Evolutionary conservation across 2,113 vertebrate genomes (phyloP).

Genomic region (Anarhynchus alexandrinus): DNA sequence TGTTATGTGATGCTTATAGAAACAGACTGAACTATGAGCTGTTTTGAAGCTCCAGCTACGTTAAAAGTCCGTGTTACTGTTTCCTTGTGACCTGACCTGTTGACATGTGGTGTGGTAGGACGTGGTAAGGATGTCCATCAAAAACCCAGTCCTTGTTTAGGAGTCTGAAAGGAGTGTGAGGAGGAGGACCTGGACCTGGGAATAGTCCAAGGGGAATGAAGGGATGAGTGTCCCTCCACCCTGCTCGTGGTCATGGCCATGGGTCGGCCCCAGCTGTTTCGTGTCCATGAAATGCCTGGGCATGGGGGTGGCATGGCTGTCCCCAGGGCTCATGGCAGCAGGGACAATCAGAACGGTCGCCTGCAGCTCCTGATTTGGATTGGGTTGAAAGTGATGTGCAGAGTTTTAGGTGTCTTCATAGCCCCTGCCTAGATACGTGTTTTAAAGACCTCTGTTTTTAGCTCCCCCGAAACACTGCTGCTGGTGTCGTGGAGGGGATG

Average conservation of each 20-base stretch:
- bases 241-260: not conserved
- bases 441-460: not conserved
- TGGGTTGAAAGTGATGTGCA: not conserved
- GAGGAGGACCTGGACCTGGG: not conserved
- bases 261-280: not conserved
- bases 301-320: not conserved
- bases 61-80: not conserved
- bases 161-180: not conserved
- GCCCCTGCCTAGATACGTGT: not conserved
- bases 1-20: fast-evolving
- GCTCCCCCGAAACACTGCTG: not conserved
- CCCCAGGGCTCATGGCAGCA: not conserved
- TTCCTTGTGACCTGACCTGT: not conserved
- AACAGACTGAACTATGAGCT: not conserved
- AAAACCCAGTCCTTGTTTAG: not conserved
- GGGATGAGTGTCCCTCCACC: not conserved
- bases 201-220: not conserved
- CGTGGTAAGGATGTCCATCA: not conserved
- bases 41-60: not conserved
- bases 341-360: not conserved
- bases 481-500: fast-evolving
- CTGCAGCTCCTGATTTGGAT: not conserved
- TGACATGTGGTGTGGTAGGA: not conserved
- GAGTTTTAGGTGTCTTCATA: not conserved
- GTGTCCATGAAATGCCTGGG: not conserved